Percentiles rank a stretch among this genome's conserved stretches.
phyloP scores from a whole-genome alignment of 2,888 invertebrate species.

The Drosophila picticornis region DNA sequence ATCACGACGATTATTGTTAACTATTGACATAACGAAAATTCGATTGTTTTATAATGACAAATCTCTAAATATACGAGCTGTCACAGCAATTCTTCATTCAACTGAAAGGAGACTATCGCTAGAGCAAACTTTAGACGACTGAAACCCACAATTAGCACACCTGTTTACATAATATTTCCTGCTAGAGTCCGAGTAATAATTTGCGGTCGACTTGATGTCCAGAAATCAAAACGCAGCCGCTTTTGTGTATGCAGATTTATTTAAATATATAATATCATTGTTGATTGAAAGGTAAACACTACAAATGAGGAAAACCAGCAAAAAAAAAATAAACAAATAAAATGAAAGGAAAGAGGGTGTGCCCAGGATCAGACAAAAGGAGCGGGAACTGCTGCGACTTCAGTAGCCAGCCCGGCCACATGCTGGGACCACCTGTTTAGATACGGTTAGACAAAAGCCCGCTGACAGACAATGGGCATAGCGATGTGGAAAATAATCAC shows the following conservation, averaged over 20 bases:
- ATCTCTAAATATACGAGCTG: constrained; percentile 27
- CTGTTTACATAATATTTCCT: constrained; percentile 43
- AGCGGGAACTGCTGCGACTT: constrained; percentile 34
- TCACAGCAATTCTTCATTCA: background rate
- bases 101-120: background rate
- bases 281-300: constrained; percentile 78
- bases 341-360: constrained; percentile 5
- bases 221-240: constrained; percentile 42
- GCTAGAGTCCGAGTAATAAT: constrained; percentile 25
- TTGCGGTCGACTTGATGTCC: constrained; percentile 59
- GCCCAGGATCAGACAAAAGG: constrained; percentile 44
- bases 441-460: constrained; percentile 64
- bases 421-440: constrained; percentile 80
- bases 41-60: constrained; percentile 80
- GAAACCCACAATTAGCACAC: constrained; percentile 52
- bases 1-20: constrained; percentile 74
- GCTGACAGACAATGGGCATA: constrained; percentile 66
- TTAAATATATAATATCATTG: constrained; percentile 58
- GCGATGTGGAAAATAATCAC: constrained; percentile 79
- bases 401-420: constrained; percentile 61
- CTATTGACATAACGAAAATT: constrained; percentile 73
- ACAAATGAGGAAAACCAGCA: constrained; percentile 21
- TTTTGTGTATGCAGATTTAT: constrained; percentile 42
- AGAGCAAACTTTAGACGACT: background rate
- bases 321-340: background rate